Evolutionary conservation across 2,888 invertebrate species (phyloP).

Genomic region (Xylota sylvarum): DNA sequence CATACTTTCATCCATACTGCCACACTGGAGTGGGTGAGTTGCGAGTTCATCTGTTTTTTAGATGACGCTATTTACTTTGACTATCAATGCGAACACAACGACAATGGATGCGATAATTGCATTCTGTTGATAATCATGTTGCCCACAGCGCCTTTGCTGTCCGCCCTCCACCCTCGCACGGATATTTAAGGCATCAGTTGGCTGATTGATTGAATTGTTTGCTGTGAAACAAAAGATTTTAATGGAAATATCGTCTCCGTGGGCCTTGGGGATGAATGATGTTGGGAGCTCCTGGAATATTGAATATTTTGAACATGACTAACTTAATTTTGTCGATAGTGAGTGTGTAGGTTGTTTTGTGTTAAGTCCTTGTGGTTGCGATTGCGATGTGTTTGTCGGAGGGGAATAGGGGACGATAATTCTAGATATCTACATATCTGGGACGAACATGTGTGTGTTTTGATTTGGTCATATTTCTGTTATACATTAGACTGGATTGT

Average conservation of each 20-base stretch:
- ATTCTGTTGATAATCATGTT: conserved; percentile 75
- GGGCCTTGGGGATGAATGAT: conserved; percentile 52
- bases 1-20: conserved; percentile 37
- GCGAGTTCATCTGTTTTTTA: conserved; percentile 72
- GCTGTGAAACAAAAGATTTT: conserved; percentile 77
- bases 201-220: conserved; percentile 78
- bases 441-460: conserved; percentile 28
- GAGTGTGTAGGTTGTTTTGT: conserved; percentile 4
- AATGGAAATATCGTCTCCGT: conserved; percentile 75
- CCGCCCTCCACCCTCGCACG: conserved; percentile 16
- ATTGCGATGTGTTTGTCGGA: neutral
- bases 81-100: conserved; percentile 76
- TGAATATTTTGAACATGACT: conserved; percentile 58
- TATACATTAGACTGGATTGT: conserved; percentile 27
- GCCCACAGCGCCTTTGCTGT: conserved; percentile 54
- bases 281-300: conserved; percentile 55
- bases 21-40: conserved; percentile 31
- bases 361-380: conserved; percentile 22
- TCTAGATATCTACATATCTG: conserved; percentile 53
- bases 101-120: conserved; percentile 77
- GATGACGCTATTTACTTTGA: conserved; percentile 76
- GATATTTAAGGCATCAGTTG: conserved; percentile 76
- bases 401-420: conserved; percentile 38
- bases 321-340: conserved; percentile 13
- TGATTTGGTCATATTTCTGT: conserved; percentile 35